These are phyloP conservation scores for Drosophila incognita DNA, from an alignment of 2,888 invertebrate species.

Conservation along the genomic window DNA sequence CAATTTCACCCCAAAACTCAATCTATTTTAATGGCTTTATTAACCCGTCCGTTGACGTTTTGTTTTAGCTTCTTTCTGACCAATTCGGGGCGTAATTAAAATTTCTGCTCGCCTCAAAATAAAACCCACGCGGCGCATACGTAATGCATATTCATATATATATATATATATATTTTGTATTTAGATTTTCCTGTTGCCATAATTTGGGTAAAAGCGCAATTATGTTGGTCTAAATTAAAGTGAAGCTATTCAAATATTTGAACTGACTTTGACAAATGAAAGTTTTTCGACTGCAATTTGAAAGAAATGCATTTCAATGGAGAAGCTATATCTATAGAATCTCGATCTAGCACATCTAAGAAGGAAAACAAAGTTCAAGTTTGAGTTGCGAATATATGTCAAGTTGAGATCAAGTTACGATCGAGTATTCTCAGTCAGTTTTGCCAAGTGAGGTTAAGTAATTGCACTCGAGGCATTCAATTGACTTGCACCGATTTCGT, in stretches of 20 bases:
- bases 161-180: background rate
- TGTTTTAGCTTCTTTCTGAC: constrained; percentile 9
- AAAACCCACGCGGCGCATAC: constrained; percentile 47
- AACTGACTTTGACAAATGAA: constrained; percentile 23
- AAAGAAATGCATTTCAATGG: background rate
- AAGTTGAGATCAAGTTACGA: background rate
- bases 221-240: constrained; percentile 25
- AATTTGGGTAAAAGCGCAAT: constrained; percentile 67
- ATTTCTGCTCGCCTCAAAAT: constrained; percentile 60
- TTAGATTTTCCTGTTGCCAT: constrained; percentile 13
- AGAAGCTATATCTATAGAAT: background rate
- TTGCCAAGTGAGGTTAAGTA: background rate
- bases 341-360: background rate
- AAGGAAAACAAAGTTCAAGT: background rate
- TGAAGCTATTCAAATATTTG: background rate
- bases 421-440: background rate
- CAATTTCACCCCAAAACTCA: constrained; percentile 19
- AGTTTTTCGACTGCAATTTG: constrained; percentile 10
- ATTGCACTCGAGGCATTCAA: background rate
- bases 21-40: constrained; percentile 56
- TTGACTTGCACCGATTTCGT: background rate
- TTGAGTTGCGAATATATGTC: background rate
- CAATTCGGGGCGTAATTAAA: constrained; percentile 63
- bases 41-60: constrained; percentile 16
- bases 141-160: constrained; percentile 42